Evolutionary conservation across 2,888 invertebrate species (phyloP).

Genomic region (Clanis bilineata): DNA sequence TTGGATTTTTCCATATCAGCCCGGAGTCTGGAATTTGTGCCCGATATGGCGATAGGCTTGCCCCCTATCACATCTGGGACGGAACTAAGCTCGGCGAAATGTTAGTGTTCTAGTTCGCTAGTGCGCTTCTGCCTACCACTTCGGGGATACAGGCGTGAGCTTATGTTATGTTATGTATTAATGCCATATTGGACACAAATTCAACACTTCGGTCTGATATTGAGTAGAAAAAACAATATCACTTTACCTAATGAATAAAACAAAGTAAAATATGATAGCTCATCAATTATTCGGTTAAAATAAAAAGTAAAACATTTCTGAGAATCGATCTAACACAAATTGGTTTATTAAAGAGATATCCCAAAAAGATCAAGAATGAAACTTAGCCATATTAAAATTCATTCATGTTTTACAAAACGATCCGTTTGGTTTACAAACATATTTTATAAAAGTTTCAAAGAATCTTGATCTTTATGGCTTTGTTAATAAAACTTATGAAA

Average conservation of each 20-base stretch:
- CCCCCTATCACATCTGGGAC: too few relatives aligned
- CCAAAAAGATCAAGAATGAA: not conserved
- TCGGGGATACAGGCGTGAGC: too few relatives aligned
- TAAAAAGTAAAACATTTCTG: not conserved
- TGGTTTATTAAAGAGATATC: conserved; percentile 4
- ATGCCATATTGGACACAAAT: too few relatives aligned
- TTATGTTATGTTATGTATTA: too few relatives aligned
- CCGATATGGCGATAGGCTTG: too few relatives aligned
- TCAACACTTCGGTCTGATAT: too few relatives aligned
- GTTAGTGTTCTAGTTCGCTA: too few relatives aligned
- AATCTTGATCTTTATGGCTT: not conserved
- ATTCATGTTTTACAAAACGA: conserved; percentile 2
- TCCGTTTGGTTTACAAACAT: not conserved
- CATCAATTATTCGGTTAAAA: not conserved
- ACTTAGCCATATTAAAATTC: conserved; percentile 12
- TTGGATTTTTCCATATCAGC: too few relatives aligned
- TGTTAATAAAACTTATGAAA: not conserved
- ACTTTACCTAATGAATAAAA: not conserved
- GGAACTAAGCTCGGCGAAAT: too few relatives aligned
- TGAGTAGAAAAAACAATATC: too few relatives aligned
- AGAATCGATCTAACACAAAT: conserved; percentile 4
- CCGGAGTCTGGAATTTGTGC: too few relatives aligned
- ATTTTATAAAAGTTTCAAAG: not conserved
- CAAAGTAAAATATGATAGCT: not conserved
- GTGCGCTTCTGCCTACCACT: too few relatives aligned